A percentile compares a stretch with the other conserved stretches of the same genome.
Conservation (phyloP, 2,113 vertebrate species). For the Gallinago media region DNA sequence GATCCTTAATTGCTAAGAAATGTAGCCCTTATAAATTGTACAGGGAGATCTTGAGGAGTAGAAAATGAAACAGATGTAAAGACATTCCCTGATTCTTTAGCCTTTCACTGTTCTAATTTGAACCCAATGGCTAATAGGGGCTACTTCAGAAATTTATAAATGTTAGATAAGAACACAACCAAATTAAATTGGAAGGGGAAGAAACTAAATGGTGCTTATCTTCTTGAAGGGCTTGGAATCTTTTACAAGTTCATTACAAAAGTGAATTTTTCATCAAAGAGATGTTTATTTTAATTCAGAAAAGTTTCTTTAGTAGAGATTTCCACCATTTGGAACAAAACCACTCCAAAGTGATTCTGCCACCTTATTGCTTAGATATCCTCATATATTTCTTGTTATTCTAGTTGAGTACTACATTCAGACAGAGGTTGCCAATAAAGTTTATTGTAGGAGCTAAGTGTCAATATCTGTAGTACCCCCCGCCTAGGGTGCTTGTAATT, state of each 20-base stretch:
- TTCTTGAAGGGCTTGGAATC: neutral
- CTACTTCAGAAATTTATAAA: neutral
- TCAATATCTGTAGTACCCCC: slow-evolving; percentile 98
- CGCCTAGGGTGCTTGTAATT: slow-evolving; percentile 95
- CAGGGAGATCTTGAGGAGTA: neutral
- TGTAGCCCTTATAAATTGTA: neutral
- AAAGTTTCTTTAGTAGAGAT: neutral
- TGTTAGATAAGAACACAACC: neutral
- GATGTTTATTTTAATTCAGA: slow-evolving; percentile 9
- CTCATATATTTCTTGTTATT: slow-evolving; percentile 96
- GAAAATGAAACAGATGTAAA: neutral
- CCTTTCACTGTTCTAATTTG: neutral
- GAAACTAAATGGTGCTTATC: neutral
- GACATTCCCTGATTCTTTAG: neutral
- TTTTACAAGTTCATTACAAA: neutral
- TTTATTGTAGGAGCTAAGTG: slow-evolving; percentile 99
- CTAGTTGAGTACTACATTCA: slow-evolving; percentile 94
- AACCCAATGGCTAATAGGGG: neutral
- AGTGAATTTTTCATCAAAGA: neutral
- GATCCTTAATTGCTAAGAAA: neutral
- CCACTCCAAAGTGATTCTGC: slow-evolving; percentile 43
- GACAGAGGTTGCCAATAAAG: slow-evolving; percentile 99
- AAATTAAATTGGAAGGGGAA: neutral
- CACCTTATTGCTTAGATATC: slow-evolving; percentile 71
- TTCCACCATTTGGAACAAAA: slow-evolving; percentile 6